Evolutionary conservation across 2,888 invertebrate species (phyloP).

Genomic region (Keiferia lycopersicella): DNA sequence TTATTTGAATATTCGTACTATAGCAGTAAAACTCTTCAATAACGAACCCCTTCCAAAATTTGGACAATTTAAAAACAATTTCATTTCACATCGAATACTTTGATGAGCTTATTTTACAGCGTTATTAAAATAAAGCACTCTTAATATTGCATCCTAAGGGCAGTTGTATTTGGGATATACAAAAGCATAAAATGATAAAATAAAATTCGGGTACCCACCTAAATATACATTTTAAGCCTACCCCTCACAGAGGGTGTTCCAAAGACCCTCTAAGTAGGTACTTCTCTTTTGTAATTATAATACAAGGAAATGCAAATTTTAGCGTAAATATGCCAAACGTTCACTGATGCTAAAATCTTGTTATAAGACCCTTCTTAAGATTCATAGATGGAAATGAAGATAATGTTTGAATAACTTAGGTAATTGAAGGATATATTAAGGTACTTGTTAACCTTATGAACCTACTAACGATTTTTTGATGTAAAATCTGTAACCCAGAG

Average conservation of each 20-base stretch:
- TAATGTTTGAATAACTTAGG: neutral
- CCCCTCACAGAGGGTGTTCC: conserved; percentile 41
- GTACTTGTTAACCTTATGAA: no score
- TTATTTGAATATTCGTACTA: no score
- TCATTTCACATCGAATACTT: conserved; percentile 26
- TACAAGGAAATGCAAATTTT: conserved; percentile 54
- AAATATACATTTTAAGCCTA: conserved; percentile 48
- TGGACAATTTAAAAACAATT: conserved; percentile 20
- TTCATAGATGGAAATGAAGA: conserved; percentile 10
- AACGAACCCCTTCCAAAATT: conserved; percentile 6
- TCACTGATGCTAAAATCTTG: conserved; percentile 24
- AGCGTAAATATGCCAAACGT: conserved; percentile 22
- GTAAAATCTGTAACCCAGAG: no score
- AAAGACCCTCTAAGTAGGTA: conserved; percentile 41
- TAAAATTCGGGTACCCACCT: conserved; percentile 43
- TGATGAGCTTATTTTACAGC: conserved; percentile 29
- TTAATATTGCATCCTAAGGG: conserved; percentile 24
- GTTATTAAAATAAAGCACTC: conserved; percentile 30
- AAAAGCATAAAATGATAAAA: conserved; percentile 22
- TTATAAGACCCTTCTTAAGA: conserved; percentile 14
- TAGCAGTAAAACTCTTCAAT: neutral
- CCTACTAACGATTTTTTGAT: no score
- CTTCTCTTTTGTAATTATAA: conserved; percentile 51
- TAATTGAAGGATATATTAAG: no score
- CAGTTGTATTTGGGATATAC: conserved; percentile 34